Percentiles rank a stretch among this genome's conserved stretches.
phyloP scores from a whole-genome alignment of 2,113 vertebrate species.

The Elgaria multicarinata region DNA sequence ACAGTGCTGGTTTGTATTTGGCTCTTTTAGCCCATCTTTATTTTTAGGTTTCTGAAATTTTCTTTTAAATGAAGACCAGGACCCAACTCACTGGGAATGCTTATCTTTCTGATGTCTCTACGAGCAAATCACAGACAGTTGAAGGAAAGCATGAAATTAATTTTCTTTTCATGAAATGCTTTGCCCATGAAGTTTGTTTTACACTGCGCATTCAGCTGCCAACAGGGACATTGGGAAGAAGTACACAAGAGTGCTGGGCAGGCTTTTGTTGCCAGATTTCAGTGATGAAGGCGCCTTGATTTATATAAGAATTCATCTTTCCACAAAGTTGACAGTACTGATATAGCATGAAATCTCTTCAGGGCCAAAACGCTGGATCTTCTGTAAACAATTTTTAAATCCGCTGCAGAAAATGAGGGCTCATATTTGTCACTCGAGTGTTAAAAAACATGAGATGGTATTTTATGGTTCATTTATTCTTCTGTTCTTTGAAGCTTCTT shows the following conservation, averaged over 20 bases:
- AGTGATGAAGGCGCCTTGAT: slow-evolving; percentile 35
- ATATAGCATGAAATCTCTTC: slow-evolving; percentile 54
- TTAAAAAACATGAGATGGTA: background rate
- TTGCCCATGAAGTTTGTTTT: slow-evolving; percentile 50
- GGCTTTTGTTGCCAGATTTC: slow-evolving; percentile 49
- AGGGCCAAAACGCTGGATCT: slow-evolving; percentile 34
- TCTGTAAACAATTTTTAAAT: background rate
- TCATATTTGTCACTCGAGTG: background rate
- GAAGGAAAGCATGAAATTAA: slow-evolving; percentile 54
- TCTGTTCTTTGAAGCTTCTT: background rate
- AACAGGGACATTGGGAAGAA: slow-evolving; percentile 1
- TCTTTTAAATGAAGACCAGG: slow-evolving; percentile 34
- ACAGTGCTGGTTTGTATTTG: slow-evolving; percentile 48
- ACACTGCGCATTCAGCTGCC: slow-evolving; percentile 39
- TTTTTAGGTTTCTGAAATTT: slow-evolving; percentile 46
- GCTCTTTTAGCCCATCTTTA: slow-evolving; percentile 45
- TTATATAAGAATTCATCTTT: slow-evolving; percentile 50
- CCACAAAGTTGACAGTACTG: background rate
- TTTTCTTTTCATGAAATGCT: slow-evolving; percentile 56
- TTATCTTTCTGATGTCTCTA: slow-evolving; percentile 38
- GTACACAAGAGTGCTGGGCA: slow-evolving; percentile 60
- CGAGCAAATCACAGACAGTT: slow-evolving; percentile 35
- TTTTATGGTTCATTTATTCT: background rate
- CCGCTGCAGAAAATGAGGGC: background rate
- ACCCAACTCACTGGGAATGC: slow-evolving; percentile 35